These are phyloP conservation scores for Fragum fragum DNA, from an alignment of 2,888 invertebrate species.

Conservation along the genomic window DNA sequence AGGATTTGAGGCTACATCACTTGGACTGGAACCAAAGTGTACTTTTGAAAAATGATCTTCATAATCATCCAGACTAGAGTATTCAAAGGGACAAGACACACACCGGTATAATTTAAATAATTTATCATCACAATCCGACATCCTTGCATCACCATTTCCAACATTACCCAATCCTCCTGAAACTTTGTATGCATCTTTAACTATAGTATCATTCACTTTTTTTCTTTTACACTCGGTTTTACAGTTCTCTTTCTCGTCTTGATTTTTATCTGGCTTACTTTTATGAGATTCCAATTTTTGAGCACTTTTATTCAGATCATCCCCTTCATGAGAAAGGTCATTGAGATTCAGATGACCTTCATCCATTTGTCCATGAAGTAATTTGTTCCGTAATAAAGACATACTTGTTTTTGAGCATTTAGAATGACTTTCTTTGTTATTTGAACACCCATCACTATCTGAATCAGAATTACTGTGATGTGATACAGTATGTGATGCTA, in stretches of 20 bases:
- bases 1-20: neutral
- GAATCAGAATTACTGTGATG: conserved; percentile 16
- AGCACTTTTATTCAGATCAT: neutral
- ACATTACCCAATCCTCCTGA: neutral
- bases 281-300: neutral
- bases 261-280: neutral
- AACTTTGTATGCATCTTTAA: neutral
- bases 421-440: conserved; percentile 1
- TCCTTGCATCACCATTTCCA: neutral
- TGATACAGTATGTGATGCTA: neutral
- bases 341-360: neutral
- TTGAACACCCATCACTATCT: neutral
- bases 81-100: conserved; percentile 71
- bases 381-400: conserved; percentile 32
- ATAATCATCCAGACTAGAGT: conserved; percentile 69
- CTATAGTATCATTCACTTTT: neutral
- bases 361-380: conserved; percentile 17
- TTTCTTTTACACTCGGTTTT: neutral
- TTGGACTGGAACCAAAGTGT: conserved; percentile 42
- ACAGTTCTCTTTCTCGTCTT: neutral
- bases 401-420: conserved; percentile 19
- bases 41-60: conserved; percentile 71
- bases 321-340: neutral
- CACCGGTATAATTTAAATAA: conserved; percentile 66
- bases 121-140: neutral